Evolutionary conservation across 2,113 vertebrate species (phyloP), one percentile per base, ranked within the genome.

Genomic region (Nyctibius bracteatus): DNA sequence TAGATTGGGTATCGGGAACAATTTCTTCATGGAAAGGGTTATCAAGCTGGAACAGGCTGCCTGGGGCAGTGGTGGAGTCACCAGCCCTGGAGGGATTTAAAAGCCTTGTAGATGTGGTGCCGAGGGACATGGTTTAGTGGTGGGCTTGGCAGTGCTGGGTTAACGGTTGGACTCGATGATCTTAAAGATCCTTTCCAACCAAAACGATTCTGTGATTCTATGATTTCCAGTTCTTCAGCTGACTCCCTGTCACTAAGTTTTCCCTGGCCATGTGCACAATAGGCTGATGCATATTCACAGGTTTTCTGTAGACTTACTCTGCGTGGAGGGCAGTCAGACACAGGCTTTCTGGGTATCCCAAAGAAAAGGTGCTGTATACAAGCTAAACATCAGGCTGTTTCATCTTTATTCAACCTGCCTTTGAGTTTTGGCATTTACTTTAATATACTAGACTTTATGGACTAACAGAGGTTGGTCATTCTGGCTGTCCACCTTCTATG

Each of bases 251-350:
- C n/a, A n/a, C n/a, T n/a, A n/a, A n/a, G n/a, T n/a, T n/a, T 61
- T 55, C 27, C 47, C 33, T 25, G 44, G 70, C 74, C 84, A 31
- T 0, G 33, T 11, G 44, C 33, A 22, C 19, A 6, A 8, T 1
- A 65, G 66, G 25, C 27, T 44, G n/a, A 2, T 6, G 5, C 0
- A 9, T 18, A 43, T 54, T 65, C 44, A 7, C 20, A 2, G 0
- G 1, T 58, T 51, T 63, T 66, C 71, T 4, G 14, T 13, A 27
- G 24, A 5, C n/a, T 54, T 19, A 2, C 30, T 46, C 24, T n/a
- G 47, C 1, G 2, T 25, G 49, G 70, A 63, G n/a, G 24, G 23
- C 21, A 27, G 22, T 7, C 31, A 27, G 28, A 20, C 47, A n/a
- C 10, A 27, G 31, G 8, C 39, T 18, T 47, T 63, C 8, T 1